Conservation (phyloP, 2,113 vertebrate genomes). For the Pitta sordida region DNA sequence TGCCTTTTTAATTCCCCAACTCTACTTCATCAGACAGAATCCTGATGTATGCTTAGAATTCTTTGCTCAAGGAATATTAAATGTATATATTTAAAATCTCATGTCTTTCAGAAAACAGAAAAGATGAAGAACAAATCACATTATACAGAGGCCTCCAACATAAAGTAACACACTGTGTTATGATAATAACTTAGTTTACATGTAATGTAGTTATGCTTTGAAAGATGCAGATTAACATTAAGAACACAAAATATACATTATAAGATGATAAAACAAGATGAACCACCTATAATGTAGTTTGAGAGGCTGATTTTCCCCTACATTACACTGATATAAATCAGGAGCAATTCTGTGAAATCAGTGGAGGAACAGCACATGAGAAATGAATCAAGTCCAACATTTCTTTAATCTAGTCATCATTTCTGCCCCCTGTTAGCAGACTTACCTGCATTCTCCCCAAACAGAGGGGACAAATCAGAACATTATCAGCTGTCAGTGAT, state of each 20-base stretch:
- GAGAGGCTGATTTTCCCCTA: not conserved
- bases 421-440: not conserved
- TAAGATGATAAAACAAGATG: not conserved
- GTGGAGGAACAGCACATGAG: not conserved
- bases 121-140: not conserved
- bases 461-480: not conserved
- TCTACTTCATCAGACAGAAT: not conserved
- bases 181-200: not conserved
- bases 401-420: not conserved
- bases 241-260: not conserved
- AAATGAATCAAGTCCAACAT: not conserved
- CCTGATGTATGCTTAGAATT: not conserved
- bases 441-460: not conserved
- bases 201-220: not conserved
- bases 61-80: not conserved
- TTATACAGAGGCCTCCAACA: not conserved
- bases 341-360: not conserved
- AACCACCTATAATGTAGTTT: not conserved
- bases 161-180: not conserved
- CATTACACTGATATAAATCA: not conserved
- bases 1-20: not conserved
- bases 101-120: not conserved
- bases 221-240: not conserved
- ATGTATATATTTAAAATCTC: not conserved
- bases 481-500: not conserved